These are phyloP conservation scores for Anguilla pacifica DNA, from an alignment of 2,797 vertebrate species.

Conservation along the genomic window DNA sequence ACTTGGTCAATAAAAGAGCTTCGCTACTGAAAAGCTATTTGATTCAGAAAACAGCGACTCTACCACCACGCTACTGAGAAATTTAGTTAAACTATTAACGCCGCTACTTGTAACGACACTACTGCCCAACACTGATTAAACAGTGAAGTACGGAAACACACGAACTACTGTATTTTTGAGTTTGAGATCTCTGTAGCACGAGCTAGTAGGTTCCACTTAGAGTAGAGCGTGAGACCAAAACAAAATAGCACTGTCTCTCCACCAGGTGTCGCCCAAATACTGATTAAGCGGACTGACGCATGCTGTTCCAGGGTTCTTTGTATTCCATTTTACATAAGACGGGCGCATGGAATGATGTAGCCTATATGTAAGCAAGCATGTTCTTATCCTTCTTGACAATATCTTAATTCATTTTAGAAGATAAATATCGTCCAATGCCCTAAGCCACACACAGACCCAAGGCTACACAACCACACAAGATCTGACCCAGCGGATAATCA, in stretches of 20 bases:
- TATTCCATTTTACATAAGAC: neutral
- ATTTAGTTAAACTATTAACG: too few relatives aligned
- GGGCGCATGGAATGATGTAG: neutral
- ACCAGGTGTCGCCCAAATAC: constrained; percentile 31
- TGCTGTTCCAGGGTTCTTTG: neutral
- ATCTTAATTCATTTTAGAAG: neutral
- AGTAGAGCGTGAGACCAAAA: neutral
- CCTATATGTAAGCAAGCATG: neutral
- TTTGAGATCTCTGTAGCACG: neutral
- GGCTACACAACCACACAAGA: neutral
- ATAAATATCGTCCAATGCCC: neutral
- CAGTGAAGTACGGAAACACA: too few relatives aligned
- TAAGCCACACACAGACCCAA: neutral
- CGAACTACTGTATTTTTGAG: neutral
- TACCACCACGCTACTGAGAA: too few relatives aligned
- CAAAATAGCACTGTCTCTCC: neutral
- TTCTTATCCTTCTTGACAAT: neutral
- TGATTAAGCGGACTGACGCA: neutral
- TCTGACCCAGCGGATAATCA: neutral
- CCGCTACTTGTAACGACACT: too few relatives aligned
- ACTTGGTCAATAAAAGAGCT: too few relatives aligned
- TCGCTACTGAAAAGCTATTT: too few relatives aligned
- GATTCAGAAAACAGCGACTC: too few relatives aligned
- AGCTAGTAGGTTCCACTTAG: neutral
- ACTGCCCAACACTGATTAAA: too few relatives aligned